phyloP scores from a whole-genome alignment of 1,140 invertebrate genomes.

The Dolichoris vasculosae region DNA sequence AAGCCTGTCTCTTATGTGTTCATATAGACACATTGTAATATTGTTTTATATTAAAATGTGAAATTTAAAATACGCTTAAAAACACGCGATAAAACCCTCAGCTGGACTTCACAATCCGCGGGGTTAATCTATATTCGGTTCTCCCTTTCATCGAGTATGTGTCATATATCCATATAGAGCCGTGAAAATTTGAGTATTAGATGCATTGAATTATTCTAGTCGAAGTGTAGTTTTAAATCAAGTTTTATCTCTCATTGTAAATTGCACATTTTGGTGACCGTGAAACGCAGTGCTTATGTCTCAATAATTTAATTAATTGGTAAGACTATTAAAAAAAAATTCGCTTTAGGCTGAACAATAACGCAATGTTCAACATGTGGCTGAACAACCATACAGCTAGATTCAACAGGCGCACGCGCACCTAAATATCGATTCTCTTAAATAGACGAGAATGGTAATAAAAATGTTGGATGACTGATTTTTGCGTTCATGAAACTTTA shows the following conservation, averaged over 20 bases:
- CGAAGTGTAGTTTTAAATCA: background rate
- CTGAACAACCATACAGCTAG: no score
- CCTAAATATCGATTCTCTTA: background rate
- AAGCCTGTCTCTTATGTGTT: no score
- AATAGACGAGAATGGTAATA: background rate
- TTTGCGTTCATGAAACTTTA: background rate
- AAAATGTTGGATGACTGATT: background rate
- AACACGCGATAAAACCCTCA: background rate
- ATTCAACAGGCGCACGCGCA: background rate
- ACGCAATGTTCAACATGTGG: background rate
- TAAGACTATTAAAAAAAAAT: constrained; percentile 23
- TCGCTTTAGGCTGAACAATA: background rate
- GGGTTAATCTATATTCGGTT: background rate
- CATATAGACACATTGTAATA: no score
- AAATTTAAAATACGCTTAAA: background rate
- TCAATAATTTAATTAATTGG: constrained; percentile 20
- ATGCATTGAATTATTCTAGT: background rate
- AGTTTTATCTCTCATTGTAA: background rate
- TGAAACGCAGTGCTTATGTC: background rate
- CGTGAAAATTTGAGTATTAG: background rate
- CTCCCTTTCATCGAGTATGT: background rate
- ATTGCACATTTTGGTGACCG: background rate
- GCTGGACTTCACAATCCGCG: background rate
- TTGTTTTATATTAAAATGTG: no score
- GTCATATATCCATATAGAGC: background rate